Base-by-base conservation (phyloP, 2,113 vertebrate genomes). In the Colinus virginianus region DNA sequence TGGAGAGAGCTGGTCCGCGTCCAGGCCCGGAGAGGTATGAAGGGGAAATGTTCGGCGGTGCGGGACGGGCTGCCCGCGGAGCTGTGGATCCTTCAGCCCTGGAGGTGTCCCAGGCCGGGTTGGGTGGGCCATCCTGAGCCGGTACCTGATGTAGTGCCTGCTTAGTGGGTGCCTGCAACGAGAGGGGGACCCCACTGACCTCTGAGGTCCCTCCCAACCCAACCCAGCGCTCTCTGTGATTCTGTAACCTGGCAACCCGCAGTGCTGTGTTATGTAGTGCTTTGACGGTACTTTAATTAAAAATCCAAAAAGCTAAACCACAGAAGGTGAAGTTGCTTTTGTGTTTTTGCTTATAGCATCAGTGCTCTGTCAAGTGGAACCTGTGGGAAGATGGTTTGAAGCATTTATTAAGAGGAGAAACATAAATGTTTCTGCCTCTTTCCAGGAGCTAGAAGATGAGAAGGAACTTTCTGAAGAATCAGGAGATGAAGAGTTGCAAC, bases 351-450 rank as follows among this genome's bases (percentile, higher is more conserved):
- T 97, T 94, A 40, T 98, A 99, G 99, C 97, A 14, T 99, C 99
- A 36, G 97, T 98, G 74, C 98, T 98, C 94, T 98, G 98, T 94
- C 98, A 98, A 97, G 98, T 99, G 92, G 99, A 99, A 95, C 99
- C 99, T 6, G 99, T 99, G 90, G 99, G 99, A 79, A 98, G 99
- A 88, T 99, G 99, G 99, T 99, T 99, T 92, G 99, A 99, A 98
- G 99, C 99, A 3, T 99, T 98, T 89, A 93, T 99, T 89, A 99
- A 98, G 97, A 98, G 99, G 96, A 98, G 99, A 98, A 98, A 97
- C 97, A 98, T 99, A 96, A 99, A 98, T 94, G 97, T 98, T 90
- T 99, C 99, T 6, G 98, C 98, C 88, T 99, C 99, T 84, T 99
- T 99, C 97, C 99, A 99, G 97, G 99, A 99, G 97, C 97, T 99